Conservation (phyloP, 2,888 invertebrate species). For the Tineola bisselliella region DNA sequence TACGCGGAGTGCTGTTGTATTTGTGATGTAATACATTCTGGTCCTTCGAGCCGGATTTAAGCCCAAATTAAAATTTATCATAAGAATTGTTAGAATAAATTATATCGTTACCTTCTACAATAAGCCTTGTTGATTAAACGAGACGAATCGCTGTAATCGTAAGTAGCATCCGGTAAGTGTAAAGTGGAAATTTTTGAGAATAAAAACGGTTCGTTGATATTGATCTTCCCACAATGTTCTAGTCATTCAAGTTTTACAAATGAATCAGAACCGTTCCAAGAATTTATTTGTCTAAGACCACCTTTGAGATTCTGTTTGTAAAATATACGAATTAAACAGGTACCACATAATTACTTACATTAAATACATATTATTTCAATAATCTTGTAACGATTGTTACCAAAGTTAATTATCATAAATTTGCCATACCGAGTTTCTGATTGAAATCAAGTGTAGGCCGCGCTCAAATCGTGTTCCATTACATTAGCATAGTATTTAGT, state of each 20-base stretch:
- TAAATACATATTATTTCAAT: not conserved
- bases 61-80: too few species aligned
- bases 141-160: too few species aligned
- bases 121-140: too few species aligned
- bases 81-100: too few species aligned
- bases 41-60: too few species aligned
- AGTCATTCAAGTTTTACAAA: not conserved
- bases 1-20: not conserved
- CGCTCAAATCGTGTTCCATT: slow-evolving; percentile 56
- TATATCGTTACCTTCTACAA: too few species aligned
- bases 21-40: not conserved
- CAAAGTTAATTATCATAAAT: slow-evolving; percentile 38
- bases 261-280: not conserved
- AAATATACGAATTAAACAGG: not conserved
- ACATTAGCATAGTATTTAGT: slow-evolving; percentile 65
- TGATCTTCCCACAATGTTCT: not conserved
- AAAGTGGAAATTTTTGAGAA: too few species aligned
- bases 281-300: not conserved
- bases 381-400: not conserved
- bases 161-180: too few species aligned
- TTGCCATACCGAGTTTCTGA: slow-evolving; percentile 48
- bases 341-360: not conserved
- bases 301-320: not conserved
- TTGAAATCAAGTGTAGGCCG: slow-evolving; percentile 59
- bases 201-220: not conserved